A percentile compares a stretch with the other conserved stretches of the same genome.
phyloP scores from a whole-genome alignment of 1,140 invertebrate genomes.

The Steinernema feltiae region DNA sequence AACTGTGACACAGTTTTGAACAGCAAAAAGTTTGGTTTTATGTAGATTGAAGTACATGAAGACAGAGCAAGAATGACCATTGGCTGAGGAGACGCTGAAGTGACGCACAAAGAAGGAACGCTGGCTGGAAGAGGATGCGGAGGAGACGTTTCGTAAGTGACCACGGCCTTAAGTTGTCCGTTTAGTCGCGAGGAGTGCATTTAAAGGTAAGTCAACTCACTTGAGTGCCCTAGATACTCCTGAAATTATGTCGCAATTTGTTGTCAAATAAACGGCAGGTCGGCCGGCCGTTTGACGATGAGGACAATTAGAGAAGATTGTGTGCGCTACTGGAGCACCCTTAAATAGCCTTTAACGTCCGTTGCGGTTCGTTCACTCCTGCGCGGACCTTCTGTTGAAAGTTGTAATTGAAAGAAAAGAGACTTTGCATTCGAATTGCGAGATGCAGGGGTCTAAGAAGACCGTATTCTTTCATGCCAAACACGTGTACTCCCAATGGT shows the following conservation, averaged over 20 bases:
- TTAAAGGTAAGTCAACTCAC: conserved; percentile 11
- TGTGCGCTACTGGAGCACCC: background rate
- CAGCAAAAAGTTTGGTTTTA: too few relatives aligned
- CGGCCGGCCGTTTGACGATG: background rate
- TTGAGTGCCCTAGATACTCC: conserved; percentile 11
- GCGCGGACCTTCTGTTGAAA: too few relatives aligned
- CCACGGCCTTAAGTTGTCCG: background rate
- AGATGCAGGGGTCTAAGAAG: too few relatives aligned
- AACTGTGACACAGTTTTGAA: background rate
- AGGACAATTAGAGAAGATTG: background rate
- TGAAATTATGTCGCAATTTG: conserved; percentile 9
- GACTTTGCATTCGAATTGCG: too few relatives aligned
- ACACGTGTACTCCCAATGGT: too few relatives aligned
- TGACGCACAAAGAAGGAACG: background rate
- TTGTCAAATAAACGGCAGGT: conserved; percentile 8
- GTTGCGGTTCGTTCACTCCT: background rate
- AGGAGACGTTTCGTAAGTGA: background rate
- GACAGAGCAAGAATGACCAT: too few relatives aligned
- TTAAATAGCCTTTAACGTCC: background rate
- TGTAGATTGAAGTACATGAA: too few relatives aligned
- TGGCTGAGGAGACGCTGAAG: too few relatives aligned
- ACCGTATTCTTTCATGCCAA: too few relatives aligned
- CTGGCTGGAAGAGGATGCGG: background rate
- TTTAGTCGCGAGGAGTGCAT: conserved; percentile 1
- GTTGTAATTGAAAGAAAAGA: too few relatives aligned